A percentile compares a stretch with the other conserved stretches of the same genome.
phyloP scores from a whole-genome alignment of 2,888 invertebrate genomes.

The Hyposoter didymator region DNA sequence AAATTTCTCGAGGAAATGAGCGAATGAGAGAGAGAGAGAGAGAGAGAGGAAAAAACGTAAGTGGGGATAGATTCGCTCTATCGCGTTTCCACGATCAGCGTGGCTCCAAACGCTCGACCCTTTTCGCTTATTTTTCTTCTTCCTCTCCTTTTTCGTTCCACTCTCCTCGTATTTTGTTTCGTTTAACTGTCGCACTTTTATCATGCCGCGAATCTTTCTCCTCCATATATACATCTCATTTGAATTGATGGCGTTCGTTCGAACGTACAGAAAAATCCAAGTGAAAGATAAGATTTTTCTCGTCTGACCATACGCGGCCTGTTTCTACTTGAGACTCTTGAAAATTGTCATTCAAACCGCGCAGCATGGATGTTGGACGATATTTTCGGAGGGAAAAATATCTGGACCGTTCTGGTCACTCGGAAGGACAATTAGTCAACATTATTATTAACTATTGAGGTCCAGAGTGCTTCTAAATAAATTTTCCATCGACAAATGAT shows the following conservation, averaged over 20 bases:
- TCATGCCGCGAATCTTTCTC: constrained; percentile 33
- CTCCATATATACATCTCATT: constrained; percentile 26
- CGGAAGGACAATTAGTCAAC: not conserved
- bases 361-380: not conserved
- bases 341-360: constrained; percentile 13
- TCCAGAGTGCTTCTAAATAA: not conserved
- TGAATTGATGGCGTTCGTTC: constrained; percentile 29
- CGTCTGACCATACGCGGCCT: constrained; percentile 33
- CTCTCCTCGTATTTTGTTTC: constrained; percentile 43
- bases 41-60: constrained; percentile 3
- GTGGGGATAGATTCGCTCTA: constrained; percentile 19
- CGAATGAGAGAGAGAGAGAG: constrained; percentile 15
- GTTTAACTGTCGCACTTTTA: constrained; percentile 46
- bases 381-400: not conserved
- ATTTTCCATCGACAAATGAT: not conserved
- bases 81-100: constrained; percentile 37
- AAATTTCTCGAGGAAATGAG: constrained; percentile 23
- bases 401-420: not conserved
- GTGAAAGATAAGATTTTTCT: constrained; percentile 27
- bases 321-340: constrained; percentile 22
- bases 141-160: not conserved
- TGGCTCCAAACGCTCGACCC: constrained; percentile 4
- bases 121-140: constrained; percentile 28
- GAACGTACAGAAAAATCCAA: constrained; percentile 26
- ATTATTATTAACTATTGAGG: not conserved